phyloP scores from a whole-genome alignment of 2,888 invertebrate species.

The Plebejus anna region DNA sequence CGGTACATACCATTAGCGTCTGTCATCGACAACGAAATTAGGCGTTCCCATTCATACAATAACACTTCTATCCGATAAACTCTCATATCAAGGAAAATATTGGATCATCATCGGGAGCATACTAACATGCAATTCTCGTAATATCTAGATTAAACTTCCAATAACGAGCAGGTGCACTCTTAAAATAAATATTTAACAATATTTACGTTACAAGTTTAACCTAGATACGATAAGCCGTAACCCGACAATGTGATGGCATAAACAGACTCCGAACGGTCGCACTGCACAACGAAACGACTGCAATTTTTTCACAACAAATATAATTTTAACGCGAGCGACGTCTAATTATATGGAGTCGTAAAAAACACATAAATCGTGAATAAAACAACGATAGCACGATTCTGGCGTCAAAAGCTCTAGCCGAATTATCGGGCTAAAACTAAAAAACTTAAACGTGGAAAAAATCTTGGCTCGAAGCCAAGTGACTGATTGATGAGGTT shows the following conservation, averaged over 20 bases:
- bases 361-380: conserved; percentile 33
- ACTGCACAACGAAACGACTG: conserved; percentile 19
- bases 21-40: conserved; percentile 61
- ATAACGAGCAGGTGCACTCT: neutral
- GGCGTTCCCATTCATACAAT: conserved; percentile 49
- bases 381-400: conserved; percentile 41
- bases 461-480: conserved; percentile 76
- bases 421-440: conserved; percentile 72
- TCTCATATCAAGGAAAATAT: neutral
- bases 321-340: conserved; percentile 19
- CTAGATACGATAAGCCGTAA: conserved; percentile 6
- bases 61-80: conserved; percentile 35
- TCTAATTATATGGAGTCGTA: conserved; percentile 26
- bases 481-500: conserved; percentile 80
- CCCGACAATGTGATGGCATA: conserved; percentile 4
- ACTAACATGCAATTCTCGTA: neutral
- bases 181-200: conserved; percentile 19
- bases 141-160: neutral
- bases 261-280: neutral
- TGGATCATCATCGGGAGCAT: neutral
- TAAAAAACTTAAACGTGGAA: conserved; percentile 78
- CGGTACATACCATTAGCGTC: conserved; percentile 67
- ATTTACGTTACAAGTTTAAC: conserved; percentile 21
- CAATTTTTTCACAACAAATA: conserved; percentile 11
- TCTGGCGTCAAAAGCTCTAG: conserved; percentile 55